Percentiles rank a stretch among this genome's conserved stretches.
These are phyloP conservation scores for Cricetomys ansorgei DNA, from an alignment of 2,113 vertebrate species.

Conservation along the genomic window DNA sequence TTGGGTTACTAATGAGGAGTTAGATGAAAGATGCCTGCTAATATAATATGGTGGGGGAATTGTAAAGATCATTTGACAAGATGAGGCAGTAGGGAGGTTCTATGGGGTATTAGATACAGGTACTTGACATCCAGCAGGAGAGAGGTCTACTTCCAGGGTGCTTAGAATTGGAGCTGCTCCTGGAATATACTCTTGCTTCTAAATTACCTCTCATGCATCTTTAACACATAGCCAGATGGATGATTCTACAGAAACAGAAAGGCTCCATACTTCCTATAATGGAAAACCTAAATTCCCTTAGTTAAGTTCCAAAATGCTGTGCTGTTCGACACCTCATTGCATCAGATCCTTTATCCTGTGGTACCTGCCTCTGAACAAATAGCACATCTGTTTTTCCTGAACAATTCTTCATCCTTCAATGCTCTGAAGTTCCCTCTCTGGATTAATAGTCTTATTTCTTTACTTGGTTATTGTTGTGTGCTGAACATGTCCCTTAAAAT, in stretches of 20 bases:
- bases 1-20: conserved; percentile 3
- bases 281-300: neutral
- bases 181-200: neutral
- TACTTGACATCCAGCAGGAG: neutral
- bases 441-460: neutral
- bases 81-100: neutral
- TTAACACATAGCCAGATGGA: neutral
- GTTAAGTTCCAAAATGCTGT: neutral
- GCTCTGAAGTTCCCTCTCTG: neutral
- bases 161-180: neutral
- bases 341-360: neutral
- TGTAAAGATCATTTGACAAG: conserved; percentile 1
- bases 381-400: neutral
- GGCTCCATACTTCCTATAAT: neutral
- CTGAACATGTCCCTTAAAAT: neutral
- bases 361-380: neutral
- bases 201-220: neutral
- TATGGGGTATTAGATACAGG: neutral
- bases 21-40: conserved; percentile 2
- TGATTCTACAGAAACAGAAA: neutral
- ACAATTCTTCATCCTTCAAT: neutral
- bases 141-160: neutral
- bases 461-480: neutral
- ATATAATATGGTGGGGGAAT: conserved; percentile 14
- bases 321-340: neutral